Percentiles rank a stretch among this genome's conserved stretches.
phyloP scores from a whole-genome alignment of 2,797 vertebrate species.

The Acanthurus lineatus region DNA sequence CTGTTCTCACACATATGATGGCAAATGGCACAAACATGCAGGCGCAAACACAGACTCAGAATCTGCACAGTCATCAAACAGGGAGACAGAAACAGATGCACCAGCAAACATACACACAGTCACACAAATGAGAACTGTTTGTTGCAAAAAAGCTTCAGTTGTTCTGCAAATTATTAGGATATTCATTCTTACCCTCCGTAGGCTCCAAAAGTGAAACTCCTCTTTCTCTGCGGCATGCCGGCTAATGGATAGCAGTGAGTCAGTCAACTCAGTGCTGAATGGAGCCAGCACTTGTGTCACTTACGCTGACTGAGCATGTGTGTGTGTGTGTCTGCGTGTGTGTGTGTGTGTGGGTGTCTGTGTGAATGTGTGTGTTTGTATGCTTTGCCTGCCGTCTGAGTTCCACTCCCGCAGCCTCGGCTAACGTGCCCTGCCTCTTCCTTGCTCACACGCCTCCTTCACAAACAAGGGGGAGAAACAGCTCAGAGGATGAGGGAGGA shows the following conservation, averaged over 20 bases:
- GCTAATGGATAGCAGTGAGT: constrained; percentile 73
- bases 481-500: constrained; percentile 53
- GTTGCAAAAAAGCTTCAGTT: constrained; percentile 22
- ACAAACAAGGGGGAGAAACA: constrained; percentile 55
- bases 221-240: constrained; percentile 88
- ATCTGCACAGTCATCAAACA: constrained; percentile 73
- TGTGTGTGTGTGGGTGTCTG: constrained; percentile 28
- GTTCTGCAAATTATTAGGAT: constrained; percentile 40
- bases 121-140: constrained; percentile 8
- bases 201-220: constrained; percentile 91
- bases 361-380: constrained; percentile 56
- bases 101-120: too few relatives aligned
- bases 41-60: constrained; percentile 54
- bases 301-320: constrained; percentile 80
- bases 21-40: constrained; percentile 43
- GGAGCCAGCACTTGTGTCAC: constrained; percentile 81
- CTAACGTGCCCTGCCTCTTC: constrained; percentile 73
- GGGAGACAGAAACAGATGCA: constrained; percentile 44
- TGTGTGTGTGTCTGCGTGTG: constrained; percentile 54
- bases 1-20: constrained; percentile 9
- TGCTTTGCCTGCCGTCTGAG: constrained; percentile 65
- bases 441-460: constrained; percentile 74
- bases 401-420: constrained; percentile 72
- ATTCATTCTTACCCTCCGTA: constrained; percentile 87
- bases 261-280: constrained; percentile 76